These are phyloP conservation scores for Ciconia nigra DNA, from an alignment of 2,797 vertebrate genomes.

Conservation along the genomic window DNA sequence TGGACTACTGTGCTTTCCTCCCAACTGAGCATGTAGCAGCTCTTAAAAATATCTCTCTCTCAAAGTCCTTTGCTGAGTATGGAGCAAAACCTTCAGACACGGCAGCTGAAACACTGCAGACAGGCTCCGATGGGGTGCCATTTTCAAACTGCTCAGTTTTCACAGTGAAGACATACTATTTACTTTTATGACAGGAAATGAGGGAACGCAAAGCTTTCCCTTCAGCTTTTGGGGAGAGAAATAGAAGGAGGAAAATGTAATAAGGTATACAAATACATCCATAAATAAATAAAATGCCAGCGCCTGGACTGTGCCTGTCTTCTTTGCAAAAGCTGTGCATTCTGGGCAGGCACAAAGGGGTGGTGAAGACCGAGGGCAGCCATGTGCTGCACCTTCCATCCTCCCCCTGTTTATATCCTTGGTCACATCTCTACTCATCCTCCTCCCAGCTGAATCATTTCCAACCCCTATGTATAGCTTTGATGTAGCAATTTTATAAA, in stretches of 20 bases:
- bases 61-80: background rate
- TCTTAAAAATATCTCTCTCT: background rate
- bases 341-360: background rate
- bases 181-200: background rate
- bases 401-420: background rate
- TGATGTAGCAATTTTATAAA: background rate
- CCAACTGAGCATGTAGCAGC: background rate
- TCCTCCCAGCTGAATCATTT: background rate
- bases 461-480: background rate
- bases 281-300: background rate
- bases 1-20: background rate
- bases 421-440: background rate
- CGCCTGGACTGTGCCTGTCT: background rate
- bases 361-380: background rate
- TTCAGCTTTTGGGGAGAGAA: background rate
- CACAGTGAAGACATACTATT: background rate
- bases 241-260: background rate
- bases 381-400: background rate
- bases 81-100: background rate
- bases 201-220: background rate
- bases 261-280: background rate
- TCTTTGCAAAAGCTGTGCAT: background rate
- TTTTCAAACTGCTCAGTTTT: background rate
- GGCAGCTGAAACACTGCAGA: background rate
- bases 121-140: background rate